phyloP scores from a whole-genome alignment of 2,797 vertebrate species.

The Enoplosus armatus region DNA sequence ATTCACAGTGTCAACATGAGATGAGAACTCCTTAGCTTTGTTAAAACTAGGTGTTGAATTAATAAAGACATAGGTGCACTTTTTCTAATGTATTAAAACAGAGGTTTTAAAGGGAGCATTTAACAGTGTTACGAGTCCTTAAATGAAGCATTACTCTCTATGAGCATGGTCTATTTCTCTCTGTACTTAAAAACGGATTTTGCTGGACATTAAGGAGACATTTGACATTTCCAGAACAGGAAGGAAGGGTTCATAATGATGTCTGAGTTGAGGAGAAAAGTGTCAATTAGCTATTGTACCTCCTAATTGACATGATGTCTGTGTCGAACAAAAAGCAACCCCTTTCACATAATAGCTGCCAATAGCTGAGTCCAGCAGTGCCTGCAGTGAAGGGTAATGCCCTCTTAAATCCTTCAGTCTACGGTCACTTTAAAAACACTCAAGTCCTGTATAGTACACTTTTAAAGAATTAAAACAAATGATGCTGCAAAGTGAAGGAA shows the following conservation, averaged over 20 bases:
- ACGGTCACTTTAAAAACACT: background rate
- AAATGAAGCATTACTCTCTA: conserved; percentile 2
- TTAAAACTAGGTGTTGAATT: background rate
- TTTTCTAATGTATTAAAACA: background rate
- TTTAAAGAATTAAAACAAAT: conserved; percentile 33
- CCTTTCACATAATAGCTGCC: background rate
- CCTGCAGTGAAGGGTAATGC: background rate
- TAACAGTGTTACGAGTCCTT: background rate
- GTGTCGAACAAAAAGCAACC: too few species aligned
- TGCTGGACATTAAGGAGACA: background rate
- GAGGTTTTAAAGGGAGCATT: background rate
- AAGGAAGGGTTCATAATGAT: background rate
- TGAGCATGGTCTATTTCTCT: background rate
- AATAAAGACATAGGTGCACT: background rate
- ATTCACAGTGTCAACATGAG: background rate
- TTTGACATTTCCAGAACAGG: conserved; percentile 20
- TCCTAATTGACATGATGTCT: too few species aligned
- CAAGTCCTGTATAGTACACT: background rate
- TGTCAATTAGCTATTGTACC: conserved; percentile 9
- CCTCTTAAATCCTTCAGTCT: background rate
- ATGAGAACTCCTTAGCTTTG: background rate
- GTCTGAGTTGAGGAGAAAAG: background rate
- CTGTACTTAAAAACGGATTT: background rate
- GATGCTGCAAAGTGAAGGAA: conserved; percentile 62
- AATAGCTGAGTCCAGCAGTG: conserved; percentile 3